phyloP scores from a whole-genome alignment of 2,888 invertebrate genomes.

The Hirtodrosophila trivittata region DNA sequence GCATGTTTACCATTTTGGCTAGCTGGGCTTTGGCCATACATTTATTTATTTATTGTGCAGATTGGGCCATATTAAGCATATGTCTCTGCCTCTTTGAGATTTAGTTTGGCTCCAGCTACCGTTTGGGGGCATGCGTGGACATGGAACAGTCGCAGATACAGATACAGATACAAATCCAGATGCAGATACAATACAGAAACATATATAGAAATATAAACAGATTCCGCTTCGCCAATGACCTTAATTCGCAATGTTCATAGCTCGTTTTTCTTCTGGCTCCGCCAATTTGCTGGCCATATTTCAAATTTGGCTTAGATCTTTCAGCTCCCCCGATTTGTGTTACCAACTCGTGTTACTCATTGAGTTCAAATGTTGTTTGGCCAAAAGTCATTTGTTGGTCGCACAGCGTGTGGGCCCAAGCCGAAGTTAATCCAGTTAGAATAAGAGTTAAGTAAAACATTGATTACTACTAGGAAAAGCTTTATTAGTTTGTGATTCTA shows the following conservation, averaged over 20 bases:
- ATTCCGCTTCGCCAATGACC: constrained; percentile 60
- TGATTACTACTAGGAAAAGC: constrained; percentile 60
- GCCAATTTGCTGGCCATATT: constrained; percentile 68
- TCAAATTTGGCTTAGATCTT: constrained; percentile 49
- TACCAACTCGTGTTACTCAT: not conserved
- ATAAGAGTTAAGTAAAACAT: constrained; percentile 29
- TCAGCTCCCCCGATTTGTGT: not conserved
- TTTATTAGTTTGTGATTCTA: constrained; percentile 57
- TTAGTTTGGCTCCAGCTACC: constrained; percentile 53
- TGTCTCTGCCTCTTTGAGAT: constrained; percentile 43
- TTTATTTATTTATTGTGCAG: constrained; percentile 50
- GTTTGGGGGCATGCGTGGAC: constrained; percentile 55
- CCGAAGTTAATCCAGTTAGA: not conserved
- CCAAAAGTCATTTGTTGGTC: constrained; percentile 43
- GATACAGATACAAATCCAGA: constrained; percentile 20
- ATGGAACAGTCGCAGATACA: constrained; percentile 7
- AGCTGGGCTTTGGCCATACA: constrained; percentile 50
- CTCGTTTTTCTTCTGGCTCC: constrained; percentile 71
- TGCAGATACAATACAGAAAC: not conserved
- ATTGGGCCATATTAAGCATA: constrained; percentile 60
- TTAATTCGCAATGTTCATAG: constrained; percentile 68
- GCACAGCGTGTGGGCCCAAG: constrained; percentile 41
- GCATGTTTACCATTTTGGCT: constrained; percentile 77
- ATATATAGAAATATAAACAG: no score
- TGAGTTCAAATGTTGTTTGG: constrained; percentile 38